Conservation (phyloP, 2,113 vertebrate genomes). For the Alectura lathami region DNA sequence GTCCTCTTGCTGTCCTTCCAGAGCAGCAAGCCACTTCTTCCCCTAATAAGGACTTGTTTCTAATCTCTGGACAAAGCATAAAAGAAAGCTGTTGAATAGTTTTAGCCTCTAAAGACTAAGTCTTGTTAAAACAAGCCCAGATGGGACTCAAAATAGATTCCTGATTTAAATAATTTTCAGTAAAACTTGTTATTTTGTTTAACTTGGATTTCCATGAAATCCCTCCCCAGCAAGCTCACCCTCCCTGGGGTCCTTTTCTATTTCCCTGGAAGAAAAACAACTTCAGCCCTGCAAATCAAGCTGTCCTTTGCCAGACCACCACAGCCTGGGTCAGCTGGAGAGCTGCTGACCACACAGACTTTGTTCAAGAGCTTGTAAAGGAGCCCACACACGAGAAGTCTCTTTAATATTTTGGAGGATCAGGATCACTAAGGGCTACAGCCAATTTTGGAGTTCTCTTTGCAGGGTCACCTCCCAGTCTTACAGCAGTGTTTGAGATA, state of each 20-base stretch:
- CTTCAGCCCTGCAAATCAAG: not conserved
- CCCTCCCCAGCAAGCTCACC: not conserved
- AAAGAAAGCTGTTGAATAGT: constrained; percentile 22
- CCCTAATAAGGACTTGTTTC: constrained; percentile 40
- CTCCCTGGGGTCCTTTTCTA: constrained; percentile 32
- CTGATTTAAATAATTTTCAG: constrained; percentile 8
- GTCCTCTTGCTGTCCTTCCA: not conserved
- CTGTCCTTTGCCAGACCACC: not conserved
- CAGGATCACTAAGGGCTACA: not conserved
- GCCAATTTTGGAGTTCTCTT: not conserved
- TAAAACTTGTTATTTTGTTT: constrained; percentile 31
- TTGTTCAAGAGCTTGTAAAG: not conserved
- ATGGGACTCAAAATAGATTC: not conserved
- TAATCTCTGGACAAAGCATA: constrained; percentile 2
- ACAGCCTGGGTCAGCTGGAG: not conserved
- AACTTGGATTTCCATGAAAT: not conserved
- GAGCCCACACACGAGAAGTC: not conserved
- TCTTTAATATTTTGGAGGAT: not conserved
- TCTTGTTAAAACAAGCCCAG: constrained; percentile 32
- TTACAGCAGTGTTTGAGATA: not conserved
- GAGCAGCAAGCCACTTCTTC: not conserved
- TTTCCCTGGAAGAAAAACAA: constrained; percentile 7
- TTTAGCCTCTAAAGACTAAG: not conserved
- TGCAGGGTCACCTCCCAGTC: not conserved
- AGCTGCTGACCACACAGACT: not conserved